Evolutionary conservation across 2,797 vertebrate species (phyloP).

Genomic region (Thunnus albacares): DNA sequence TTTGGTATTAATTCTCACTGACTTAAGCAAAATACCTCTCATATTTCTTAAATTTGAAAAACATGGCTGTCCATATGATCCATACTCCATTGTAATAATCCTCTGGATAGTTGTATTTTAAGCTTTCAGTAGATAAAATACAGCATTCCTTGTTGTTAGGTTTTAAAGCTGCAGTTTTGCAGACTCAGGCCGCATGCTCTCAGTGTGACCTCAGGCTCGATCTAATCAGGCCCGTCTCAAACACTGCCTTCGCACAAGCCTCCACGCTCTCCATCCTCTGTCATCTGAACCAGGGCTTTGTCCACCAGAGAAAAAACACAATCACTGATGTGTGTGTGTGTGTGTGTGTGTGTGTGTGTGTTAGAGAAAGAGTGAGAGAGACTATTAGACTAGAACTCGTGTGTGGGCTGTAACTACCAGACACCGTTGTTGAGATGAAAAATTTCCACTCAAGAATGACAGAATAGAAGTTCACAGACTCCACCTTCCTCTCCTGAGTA

Average conservation of each 20-base stretch:
- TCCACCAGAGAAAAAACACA: conserved; percentile 52
- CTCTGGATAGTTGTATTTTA: not conserved
- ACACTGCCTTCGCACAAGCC: conserved; percentile 38
- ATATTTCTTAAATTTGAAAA: not conserved
- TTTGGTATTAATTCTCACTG: not conserved
- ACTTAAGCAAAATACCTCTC: not conserved
- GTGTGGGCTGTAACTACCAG: conserved; percentile 33
- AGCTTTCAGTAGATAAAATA: not conserved
- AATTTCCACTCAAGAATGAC: conserved; percentile 1
- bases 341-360: not conserved
- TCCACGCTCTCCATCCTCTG: conserved; percentile 19
- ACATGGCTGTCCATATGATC: not conserved
- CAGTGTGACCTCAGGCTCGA: conserved; percentile 41
- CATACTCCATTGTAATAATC: not conserved
- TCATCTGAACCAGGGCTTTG: conserved; percentile 58
- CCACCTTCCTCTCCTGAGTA: not conserved
- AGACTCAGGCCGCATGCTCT: conserved; percentile 3
- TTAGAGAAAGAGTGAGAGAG: not conserved
- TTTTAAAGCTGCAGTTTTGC: not conserved
- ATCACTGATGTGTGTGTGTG: conserved; percentile 32
- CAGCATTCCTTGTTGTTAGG: too few relatives aligned
- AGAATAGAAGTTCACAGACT: not conserved
- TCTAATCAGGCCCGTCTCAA: conserved; percentile 48
- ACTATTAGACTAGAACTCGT: conserved; percentile 9
- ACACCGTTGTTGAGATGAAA: conserved; percentile 21